phyloP scores from a whole-genome alignment of 92 coral and sea anemone species.

The Umimayanthus kanabou region DNA sequence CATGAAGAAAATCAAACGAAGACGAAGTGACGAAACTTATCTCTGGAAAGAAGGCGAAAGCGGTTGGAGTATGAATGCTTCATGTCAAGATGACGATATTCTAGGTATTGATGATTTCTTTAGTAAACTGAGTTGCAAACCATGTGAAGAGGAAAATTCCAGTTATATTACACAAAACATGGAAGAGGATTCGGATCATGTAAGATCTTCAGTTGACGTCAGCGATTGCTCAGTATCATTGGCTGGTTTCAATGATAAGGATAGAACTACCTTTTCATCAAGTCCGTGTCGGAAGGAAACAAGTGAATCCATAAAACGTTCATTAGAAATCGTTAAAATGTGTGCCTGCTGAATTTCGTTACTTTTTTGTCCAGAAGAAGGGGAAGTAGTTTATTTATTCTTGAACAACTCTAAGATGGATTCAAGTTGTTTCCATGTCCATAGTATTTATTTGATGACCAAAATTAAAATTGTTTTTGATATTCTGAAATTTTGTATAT shows the following conservation, averaged over 20 bases:
- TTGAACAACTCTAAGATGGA: background rate
- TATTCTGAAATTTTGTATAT: no score
- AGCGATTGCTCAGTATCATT: background rate
- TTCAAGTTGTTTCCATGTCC: background rate
- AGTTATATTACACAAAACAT: slow-evolving; percentile 9
- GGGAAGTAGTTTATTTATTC: background rate
- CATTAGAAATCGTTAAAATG: slow-evolving; percentile 5
- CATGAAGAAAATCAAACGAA: slow-evolving; percentile 77
- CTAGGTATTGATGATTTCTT: slow-evolving; percentile 98
- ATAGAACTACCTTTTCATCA: background rate
- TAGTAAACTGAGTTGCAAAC: slow-evolving; percentile 74
- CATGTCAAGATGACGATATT: slow-evolving; percentile 82
- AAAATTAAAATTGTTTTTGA: no score
- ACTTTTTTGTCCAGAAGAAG: background rate
- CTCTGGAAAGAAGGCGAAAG: slow-evolving; percentile 82
- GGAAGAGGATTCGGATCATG: background rate
- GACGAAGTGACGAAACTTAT: slow-evolving; percentile 80
- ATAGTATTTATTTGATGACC: background rate
- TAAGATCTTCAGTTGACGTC: background rate
- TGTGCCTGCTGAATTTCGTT: slow-evolving; percentile 12
- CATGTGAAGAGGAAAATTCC: slow-evolving; percentile 22
- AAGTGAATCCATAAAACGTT: background rate
- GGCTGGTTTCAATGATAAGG: background rate
- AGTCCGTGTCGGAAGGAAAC: slow-evolving; percentile 29
- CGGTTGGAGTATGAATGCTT: slow-evolving; percentile 93